phyloP scores from a whole-genome alignment of 2,888 invertebrate species.

The Cetonia aurata region DNA sequence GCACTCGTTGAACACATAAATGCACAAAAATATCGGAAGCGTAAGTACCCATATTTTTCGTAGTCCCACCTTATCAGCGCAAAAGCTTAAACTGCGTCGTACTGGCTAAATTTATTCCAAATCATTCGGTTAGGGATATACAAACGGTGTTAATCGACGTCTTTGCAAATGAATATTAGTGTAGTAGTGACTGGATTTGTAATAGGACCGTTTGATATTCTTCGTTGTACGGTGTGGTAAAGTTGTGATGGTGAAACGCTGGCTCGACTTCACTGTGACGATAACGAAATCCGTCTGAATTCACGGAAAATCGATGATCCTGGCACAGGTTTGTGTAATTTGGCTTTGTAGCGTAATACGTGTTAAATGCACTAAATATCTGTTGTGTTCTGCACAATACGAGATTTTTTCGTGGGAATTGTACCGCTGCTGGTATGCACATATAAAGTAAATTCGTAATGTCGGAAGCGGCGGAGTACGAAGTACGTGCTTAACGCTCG shows the following conservation, averaged over 20 bases:
- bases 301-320: not conserved
- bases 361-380: not conserved
- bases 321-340: slow-evolving; percentile 2
- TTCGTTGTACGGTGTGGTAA: slow-evolving; percentile 13
- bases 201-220: not conserved
- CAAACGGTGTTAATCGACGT: slow-evolving; percentile 9
- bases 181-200: slow-evolving; percentile 4
- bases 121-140: slow-evolving; percentile 17
- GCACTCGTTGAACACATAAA: not conserved
- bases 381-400: too few species aligned
- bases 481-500: slow-evolving; percentile 29
- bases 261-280: not conserved
- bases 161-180: slow-evolving; percentile 2
- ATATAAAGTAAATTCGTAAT: too few species aligned
- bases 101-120: slow-evolving; percentile 36
- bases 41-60: slow-evolving; percentile 37
- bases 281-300: not conserved
- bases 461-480: too few species aligned
- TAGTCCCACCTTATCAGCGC: slow-evolving; percentile 49
- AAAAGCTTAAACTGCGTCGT: slow-evolving; percentile 45
- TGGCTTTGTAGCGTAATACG: not conserved
- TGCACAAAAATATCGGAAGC: slow-evolving; percentile 34
- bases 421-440: too few species aligned
- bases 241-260: slow-evolving; percentile 1
- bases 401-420: too few species aligned